phyloP scores from a whole-genome alignment of 2,888 invertebrate genomes.

The Entomobrya proxima region DNA sequence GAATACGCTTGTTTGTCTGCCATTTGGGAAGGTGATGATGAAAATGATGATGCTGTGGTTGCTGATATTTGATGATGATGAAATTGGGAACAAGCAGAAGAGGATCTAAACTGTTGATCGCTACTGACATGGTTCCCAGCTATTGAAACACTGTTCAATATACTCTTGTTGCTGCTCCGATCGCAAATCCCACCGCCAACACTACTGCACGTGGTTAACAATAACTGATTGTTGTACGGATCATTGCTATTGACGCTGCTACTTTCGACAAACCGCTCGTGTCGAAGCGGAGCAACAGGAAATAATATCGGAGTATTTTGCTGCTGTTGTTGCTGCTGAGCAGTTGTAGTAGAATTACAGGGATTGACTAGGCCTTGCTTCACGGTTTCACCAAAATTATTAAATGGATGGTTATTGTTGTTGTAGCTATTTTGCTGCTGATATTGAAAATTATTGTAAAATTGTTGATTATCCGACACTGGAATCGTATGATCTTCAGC shows the following conservation, averaged over 20 bases:
- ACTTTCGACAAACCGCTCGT: not conserved
- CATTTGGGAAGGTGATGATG: slow-evolving; percentile 32
- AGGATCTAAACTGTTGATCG: slow-evolving; percentile 17
- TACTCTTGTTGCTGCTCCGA: not conserved
- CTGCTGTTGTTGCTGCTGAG: not conserved
- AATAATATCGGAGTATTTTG: not conserved
- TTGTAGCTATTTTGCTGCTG: not conserved
- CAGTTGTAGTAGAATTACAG: not conserved
- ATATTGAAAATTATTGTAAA: not conserved
- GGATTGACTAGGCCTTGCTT: not conserved
- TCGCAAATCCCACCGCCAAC: not conserved
- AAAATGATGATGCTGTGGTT: not conserved
- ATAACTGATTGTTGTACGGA: not conserved
- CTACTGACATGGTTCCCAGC: slow-evolving; percentile 47
- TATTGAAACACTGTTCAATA: not conserved
- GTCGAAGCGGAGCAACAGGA: not conserved
- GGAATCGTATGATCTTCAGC: not conserved
- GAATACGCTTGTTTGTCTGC: slow-evolving; percentile 31
- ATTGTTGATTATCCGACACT: not conserved
- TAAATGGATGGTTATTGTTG: not conserved
- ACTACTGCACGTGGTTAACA: not conserved
- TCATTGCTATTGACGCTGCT: not conserved
- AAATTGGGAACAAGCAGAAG: slow-evolving; percentile 43
- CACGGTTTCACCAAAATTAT: slow-evolving; percentile 4
- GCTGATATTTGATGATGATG: too few relatives aligned